Evolutionary conservation across 2,113 vertebrate species (phyloP).

Genomic region (Ochotona princeps): DNA sequence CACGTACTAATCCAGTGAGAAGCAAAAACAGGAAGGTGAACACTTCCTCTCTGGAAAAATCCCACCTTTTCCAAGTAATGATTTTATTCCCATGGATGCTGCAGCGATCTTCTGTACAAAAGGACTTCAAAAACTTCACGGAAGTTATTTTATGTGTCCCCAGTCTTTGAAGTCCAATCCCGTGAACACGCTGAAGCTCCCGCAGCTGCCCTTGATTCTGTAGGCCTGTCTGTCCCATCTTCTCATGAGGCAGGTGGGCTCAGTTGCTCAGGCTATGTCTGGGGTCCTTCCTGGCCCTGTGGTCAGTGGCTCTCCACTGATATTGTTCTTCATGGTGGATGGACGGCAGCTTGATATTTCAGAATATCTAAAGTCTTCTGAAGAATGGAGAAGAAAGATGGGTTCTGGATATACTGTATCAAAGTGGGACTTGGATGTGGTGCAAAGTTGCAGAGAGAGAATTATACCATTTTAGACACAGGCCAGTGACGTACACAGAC

Average conservation of each 20-base stretch:
- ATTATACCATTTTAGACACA: not conserved
- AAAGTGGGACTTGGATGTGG: constrained; percentile 17
- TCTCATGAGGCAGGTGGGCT: not conserved
- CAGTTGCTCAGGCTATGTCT: not conserved
- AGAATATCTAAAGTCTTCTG: not conserved
- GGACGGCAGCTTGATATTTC: constrained; percentile 51
- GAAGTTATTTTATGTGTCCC: no score
- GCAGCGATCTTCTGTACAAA: not conserved
- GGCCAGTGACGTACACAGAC: not conserved
- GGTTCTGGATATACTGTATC: not conserved
- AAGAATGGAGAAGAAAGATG: constrained; percentile 12
- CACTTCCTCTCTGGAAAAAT: not conserved
- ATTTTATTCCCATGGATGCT: not conserved
- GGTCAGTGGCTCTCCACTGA: not conserved
- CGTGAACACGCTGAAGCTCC: no score
- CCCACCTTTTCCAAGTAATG: not conserved
- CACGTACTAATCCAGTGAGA: not conserved
- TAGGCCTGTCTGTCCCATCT: no score
- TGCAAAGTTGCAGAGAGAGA: not conserved
- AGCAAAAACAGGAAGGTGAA: not conserved
- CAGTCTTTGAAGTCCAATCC: no score
- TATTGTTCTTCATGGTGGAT: constrained; percentile 51
- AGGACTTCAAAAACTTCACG: no score
- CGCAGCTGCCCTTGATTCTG: not conserved
- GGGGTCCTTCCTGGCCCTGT: not conserved